phyloP scores from a whole-genome alignment of 2,113 vertebrate species.

The Upupa epops region DNA sequence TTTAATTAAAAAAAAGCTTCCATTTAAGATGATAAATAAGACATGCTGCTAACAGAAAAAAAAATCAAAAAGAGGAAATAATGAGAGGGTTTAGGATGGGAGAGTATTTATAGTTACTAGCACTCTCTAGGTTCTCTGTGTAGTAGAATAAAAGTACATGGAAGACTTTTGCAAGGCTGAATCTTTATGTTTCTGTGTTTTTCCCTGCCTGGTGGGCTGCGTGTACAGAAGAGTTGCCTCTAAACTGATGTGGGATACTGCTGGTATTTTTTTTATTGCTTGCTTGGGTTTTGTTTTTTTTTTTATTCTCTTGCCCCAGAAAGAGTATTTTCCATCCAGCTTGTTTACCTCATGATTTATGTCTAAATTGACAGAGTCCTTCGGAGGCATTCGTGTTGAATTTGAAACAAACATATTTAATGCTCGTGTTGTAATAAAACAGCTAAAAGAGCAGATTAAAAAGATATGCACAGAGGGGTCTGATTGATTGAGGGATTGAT shows the following conservation, averaged over 20 bases:
- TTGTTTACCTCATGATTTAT: conserved; percentile 61
- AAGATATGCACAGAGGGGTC: conserved; percentile 58
- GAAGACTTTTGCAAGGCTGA: not conserved
- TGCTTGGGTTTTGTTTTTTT: not conserved
- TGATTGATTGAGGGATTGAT: conserved; percentile 68
- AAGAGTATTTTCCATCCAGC: conserved; percentile 22
- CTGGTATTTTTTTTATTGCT: not conserved
- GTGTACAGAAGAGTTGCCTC: not conserved
- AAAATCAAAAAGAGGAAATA: not conserved
- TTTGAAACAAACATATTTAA: conserved; percentile 70
- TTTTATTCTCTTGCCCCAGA: not conserved
- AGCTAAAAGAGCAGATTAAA: conserved; percentile 65
- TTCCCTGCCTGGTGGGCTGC: not conserved
- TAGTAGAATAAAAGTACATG: not conserved
- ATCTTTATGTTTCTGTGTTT: not conserved
- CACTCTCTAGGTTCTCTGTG: not conserved
- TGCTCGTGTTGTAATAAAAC: conserved; percentile 62
- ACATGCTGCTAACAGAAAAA: not conserved
- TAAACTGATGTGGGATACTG: not conserved
- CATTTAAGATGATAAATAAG: not conserved
- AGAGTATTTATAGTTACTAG: not conserved
- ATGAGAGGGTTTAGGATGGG: not conserved
- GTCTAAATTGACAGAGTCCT: conserved; percentile 55
- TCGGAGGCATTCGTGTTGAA: conserved; percentile 54
- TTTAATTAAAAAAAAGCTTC: not conserved